Base-by-base conservation (phyloP, 2,888 invertebrate species). In the Ichneumoninae sp. region DNA sequence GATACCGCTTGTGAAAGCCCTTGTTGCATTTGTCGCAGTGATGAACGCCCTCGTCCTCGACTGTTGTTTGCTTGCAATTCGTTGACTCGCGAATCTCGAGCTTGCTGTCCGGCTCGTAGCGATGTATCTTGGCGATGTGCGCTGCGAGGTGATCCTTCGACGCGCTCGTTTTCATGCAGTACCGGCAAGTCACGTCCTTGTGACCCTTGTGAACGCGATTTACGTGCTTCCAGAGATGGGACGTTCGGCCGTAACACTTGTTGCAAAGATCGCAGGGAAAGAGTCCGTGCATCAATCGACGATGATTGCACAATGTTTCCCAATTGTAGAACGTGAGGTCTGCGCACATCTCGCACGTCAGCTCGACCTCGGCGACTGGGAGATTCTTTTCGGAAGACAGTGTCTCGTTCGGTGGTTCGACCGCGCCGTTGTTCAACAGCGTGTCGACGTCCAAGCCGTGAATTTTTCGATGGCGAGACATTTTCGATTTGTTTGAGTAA, bases 201-300 rank as follows among this genome's bases (percentile, higher is more conserved):
- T 95, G 95, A 16, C 95, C 95, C 88, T 94, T 94, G 88, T 95
- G 95, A 13, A 95, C 94, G 60, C 95, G 93, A 87, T 95, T 95
- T 1, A 95, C 95, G 88, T 95, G 95, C 88, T 95, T 95, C 95
- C 95, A 95, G 13, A 95, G 89, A 87, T 95, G 95, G 10, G 95
- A 95, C 33, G 95, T 95, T 13, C 95, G 92, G 0, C 95, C 95
- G 87, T 95, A 95, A 86, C 94, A 95, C 88, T 95, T 95, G 86
- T 94, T 95, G 88, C 95, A 95, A 7, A 95, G 90, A 91, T 95
- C 95, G 87, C 95, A 95, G 6, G 95, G 95, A 87, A 95, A 95
- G 8, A 95, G 94, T 44, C 94, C 94, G 88, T 95, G 95, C 44
- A 93, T 91, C 52, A 93, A 93, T 52, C 95, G 91, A 13, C 95